A percentile compares a stretch with the other conserved stretches of the same genome.
Evolutionary conservation across 2,113 vertebrate species (phyloP).

Genomic region (Ptychochromis oligacanthus): DNA sequence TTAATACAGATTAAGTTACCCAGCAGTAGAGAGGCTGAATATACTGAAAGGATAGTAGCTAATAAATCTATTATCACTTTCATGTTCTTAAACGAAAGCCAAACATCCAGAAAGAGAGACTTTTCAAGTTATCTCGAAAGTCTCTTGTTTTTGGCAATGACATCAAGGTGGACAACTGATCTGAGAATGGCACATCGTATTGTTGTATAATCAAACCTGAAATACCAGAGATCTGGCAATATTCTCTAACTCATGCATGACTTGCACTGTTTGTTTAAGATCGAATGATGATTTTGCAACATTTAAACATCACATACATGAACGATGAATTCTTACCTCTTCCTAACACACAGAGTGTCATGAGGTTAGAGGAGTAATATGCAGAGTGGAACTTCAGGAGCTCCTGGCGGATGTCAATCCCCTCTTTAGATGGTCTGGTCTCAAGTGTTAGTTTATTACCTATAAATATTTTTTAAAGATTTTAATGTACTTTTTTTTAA

Average conservation of each 20-base stretch:
- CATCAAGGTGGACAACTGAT: too few relatives aligned
- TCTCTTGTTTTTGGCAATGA: too few relatives aligned
- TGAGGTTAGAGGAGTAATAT: constrained; percentile 96
- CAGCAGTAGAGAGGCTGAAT: too few relatives aligned
- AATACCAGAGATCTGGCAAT: background rate
- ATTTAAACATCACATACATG: background rate
- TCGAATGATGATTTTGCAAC: background rate
- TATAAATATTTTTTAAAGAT: too few relatives aligned
- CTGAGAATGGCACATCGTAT: too few relatives aligned
- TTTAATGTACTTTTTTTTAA: background rate
- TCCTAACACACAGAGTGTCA: constrained; percentile 96
- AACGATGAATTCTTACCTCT: constrained; percentile 84
- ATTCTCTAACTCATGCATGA: background rate
- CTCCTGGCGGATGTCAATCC: constrained; percentile 93
- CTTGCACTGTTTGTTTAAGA: too few relatives aligned
- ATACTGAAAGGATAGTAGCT: too few relatives aligned
- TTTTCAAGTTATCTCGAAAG: too few relatives aligned
- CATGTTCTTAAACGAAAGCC: too few relatives aligned
- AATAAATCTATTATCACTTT: too few relatives aligned
- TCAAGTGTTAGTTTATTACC: constrained; percentile 96
- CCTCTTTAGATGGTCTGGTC: constrained; percentile 93
- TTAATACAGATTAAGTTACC: too few relatives aligned
- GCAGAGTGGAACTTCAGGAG: constrained; percentile 94
- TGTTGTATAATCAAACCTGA: background rate
- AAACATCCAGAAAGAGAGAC: too few relatives aligned